Base-by-base conservation (phyloP, 92 coral and sea anemone genomes). In the Epizoanthus stellaris region DNA sequence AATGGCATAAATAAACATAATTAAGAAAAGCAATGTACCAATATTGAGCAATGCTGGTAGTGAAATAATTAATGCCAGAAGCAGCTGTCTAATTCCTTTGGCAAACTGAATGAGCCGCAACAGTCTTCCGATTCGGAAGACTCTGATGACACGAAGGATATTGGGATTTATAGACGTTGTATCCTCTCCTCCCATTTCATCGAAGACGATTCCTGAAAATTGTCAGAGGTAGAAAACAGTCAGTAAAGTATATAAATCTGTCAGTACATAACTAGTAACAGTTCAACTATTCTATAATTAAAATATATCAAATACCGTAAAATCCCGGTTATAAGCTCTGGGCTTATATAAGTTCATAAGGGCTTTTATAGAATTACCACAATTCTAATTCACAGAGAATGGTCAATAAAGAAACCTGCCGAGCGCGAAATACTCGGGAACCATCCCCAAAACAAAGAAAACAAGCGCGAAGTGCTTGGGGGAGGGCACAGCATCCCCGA, bases 31-130 rank as follows among this genome's bases (percentile, higher is more conserved):
- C 23, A 96, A 80, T 16, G 98, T 92, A 6, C 98, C 98, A 47
- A 96, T 95, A 89, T 96, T 96, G n/a, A 96, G 73, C 38, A 96
- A 89, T 19, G 98, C 98, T 69, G 98, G 98, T 10, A 96, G 76
- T 2, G 98, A 96, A 19, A 96, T 87, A 19, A 94, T 92, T 68
- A 96, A 69, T 57, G 98, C 98, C 4, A 94, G 87, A 13, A 95
- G 91, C 21, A 96, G 87, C 58, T 96, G 98, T 38, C 99, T 96
- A 72, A 96, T 93, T 56, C 99, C 99, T 60, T 96, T 92, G 13
- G 99, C 99, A 49, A 94, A 95, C 87, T 96, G 95, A 16, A 96
- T 92, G 23, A 94, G 85, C 40, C 98, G 90, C 21, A 96, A 92
- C 56, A 96, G 82, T 38, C 98, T 81, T 10, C 95, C 98, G 3